Base-by-base conservation (phyloP, 2,888 invertebrate genomes). In the Frankliniella fusca region DNA sequence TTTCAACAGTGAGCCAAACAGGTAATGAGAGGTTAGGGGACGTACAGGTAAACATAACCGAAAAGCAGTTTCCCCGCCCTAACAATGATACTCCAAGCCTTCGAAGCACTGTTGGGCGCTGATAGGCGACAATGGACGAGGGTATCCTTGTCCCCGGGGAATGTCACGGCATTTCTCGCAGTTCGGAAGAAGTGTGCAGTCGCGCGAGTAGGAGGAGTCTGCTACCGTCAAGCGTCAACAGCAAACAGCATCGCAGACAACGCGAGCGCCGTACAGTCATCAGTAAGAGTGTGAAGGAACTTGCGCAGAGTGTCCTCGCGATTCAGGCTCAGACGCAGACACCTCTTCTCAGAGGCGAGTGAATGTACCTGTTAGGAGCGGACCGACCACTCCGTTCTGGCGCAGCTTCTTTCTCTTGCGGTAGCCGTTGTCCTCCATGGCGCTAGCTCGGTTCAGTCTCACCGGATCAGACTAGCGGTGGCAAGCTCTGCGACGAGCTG, bases 321-420 rank as follows among this genome's bases (percentile, higher is more conserved):
- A 38, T 38, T 38, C 38, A 38, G 38, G 38, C 38, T 38, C 38
- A 5, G 38, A 38, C 38, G 38, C 38, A 5, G 38, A 38, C 38
- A 38, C 38, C 38, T 38, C 38, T 38, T 38, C 38, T 38, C 38
- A 38, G 38, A 3, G 38, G 38, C 38, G 38, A 61, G 15, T 18
- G 15, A 61, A 20, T 81, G 82, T 86, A 96, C 97, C 97, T 89
- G 97, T 97, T 84, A 97, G 91, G 84, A 97, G 90, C 82, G 97
- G 96, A 90, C 96, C 97, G 85, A 97, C 94, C 86, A 97, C 93
- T 85, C 94, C 93, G 90, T 80, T 82, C 28, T 82, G 82, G 10
- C 27, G 10, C 18, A 82, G 23, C 49, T 82, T 82, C 80, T 82
- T 82, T 3, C 80, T 23, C 70, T 61, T 48, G 80, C 83, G 65